Base-by-base conservation (phyloP, 2,797 vertebrate genomes). In the Anabacerthia variegaticeps region DNA sequence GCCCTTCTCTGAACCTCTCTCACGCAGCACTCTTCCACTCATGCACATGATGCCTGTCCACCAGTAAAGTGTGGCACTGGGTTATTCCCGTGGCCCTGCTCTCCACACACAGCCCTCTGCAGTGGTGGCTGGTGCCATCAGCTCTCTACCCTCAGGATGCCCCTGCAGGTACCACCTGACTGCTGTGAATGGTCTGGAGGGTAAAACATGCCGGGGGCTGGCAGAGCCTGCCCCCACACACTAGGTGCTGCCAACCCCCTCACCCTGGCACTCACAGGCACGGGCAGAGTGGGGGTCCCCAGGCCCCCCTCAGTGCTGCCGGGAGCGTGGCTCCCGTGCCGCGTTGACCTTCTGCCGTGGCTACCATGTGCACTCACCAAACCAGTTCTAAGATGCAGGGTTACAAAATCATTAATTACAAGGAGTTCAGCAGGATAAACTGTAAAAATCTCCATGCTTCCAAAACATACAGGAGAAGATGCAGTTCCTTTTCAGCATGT, bases 221-320 rank as follows among this genome's bases (percentile, higher is more conserved):
- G 20, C 36, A 69, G 58, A 56, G 34, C 37, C 41, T 65, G 52
- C 13, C 28, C 4, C 4, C 10, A 21, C 27, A 19, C 17, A 7
- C 20, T 14, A 4, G 36, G 18, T 8, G 12, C 17, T 44, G 66
- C 67, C 13, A 4, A 21, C 18, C 61, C 61, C 44, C 41, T 22
- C 62, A 26, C 4, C 7, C 36, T 3, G 0, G 26, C 5, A 2
- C 10, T 43, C 18, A 6, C 22, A 27, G 39, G 17, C 7, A 8
- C 24, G 0, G 0, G 37, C 14, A 6, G 36, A 58, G 56, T 0
- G 3, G 19, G 22, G 5, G 12, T 62, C 22, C 12, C 22, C 0
- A 1, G 30, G 19, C 18, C 14, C 14, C 1, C 30, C 55, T 23
- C 8, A 14, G 10, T 34, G 56, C 58, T 84, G 76, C 51, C 2